Percentiles rank a stretch among this genome's conserved stretches.
Conservation (phyloP, 1,140 invertebrate genomes). For the Plectus sambesii region DNA sequence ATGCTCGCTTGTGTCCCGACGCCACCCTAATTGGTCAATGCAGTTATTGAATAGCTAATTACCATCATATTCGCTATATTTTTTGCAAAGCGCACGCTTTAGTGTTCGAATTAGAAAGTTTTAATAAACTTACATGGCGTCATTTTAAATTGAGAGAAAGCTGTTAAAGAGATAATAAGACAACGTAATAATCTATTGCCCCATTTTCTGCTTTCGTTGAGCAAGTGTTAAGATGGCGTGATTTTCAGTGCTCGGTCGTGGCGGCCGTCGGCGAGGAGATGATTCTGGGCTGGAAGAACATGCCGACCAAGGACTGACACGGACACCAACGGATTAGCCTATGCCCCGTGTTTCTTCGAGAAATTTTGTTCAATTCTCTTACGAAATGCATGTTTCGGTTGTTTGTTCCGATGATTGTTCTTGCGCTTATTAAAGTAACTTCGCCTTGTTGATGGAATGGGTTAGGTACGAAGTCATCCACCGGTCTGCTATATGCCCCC, state of each 20-base stretch:
- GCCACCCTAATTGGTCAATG: too few species aligned
- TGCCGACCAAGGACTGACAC: slow-evolving; percentile 22
- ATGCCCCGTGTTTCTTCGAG: too few species aligned
- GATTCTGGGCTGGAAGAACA: slow-evolving; percentile 40
- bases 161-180: background rate
- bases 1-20: too few species aligned
- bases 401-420: too few species aligned
- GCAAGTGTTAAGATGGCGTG: background rate
- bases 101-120: background rate
- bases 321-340: too few species aligned
- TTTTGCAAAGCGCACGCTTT: background rate
- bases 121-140: background rate
- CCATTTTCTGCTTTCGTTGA: background rate
- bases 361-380: too few species aligned
- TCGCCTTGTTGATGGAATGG: too few species aligned
- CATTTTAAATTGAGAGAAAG: background rate
- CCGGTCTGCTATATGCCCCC: too few species aligned
- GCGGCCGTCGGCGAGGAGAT: slow-evolving; percentile 40
- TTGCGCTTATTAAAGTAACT: too few species aligned
- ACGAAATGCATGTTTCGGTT: too few species aligned
- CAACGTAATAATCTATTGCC: background rate
- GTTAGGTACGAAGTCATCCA: too few species aligned
- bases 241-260: slow-evolving; percentile 32
- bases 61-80: background rate
- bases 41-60: too few species aligned